Conservation (phyloP, 2,888 invertebrate species). For the Idaea straminata region DNA sequence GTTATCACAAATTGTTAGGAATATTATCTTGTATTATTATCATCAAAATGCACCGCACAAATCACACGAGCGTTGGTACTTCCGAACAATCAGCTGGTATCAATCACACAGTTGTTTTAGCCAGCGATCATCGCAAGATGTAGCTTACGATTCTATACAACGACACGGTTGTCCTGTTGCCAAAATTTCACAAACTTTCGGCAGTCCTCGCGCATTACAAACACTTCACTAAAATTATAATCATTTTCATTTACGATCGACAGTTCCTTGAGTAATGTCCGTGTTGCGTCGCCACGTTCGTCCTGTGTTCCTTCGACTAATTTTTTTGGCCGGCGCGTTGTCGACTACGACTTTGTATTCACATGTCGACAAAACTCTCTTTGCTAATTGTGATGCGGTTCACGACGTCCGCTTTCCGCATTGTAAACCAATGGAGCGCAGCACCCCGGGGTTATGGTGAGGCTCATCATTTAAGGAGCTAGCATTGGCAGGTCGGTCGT, state of each 20-base stretch:
- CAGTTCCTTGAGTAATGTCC: constrained; percentile 35
- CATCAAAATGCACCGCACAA: constrained; percentile 38
- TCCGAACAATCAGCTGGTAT: constrained; percentile 42
- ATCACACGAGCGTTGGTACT: constrained; percentile 36
- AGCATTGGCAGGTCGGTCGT: constrained; percentile 41
- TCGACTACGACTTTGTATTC: constrained; percentile 66
- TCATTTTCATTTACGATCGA: constrained; percentile 25
- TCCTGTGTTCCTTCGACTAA: constrained; percentile 59
- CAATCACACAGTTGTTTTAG: constrained; percentile 53
- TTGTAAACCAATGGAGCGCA: constrained; percentile 64
- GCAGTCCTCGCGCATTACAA: constrained; percentile 58
- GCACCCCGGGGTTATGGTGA: constrained; percentile 62
- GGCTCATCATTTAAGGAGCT: constrained; percentile 52
- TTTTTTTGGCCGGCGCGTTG: constrained; percentile 46
- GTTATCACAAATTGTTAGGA: constrained; percentile 42
- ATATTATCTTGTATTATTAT: constrained; percentile 39
- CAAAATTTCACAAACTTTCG: constrained; percentile 69
- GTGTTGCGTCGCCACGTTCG: constrained; percentile 50
- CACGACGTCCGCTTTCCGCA: constrained; percentile 71
- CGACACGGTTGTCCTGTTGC: constrained; percentile 45
- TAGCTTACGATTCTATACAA: constrained; percentile 42
- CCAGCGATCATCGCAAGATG: constrained; percentile 56
- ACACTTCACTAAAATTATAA: constrained; percentile 38
- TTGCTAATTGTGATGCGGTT: constrained; percentile 67
- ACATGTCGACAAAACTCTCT: constrained; percentile 74